Percentiles rank a stretch among this genome's conserved stretches.
Evolutionary conservation across 2,797 vertebrate species (phyloP).

Genomic region (Crax fasciolata): DNA sequence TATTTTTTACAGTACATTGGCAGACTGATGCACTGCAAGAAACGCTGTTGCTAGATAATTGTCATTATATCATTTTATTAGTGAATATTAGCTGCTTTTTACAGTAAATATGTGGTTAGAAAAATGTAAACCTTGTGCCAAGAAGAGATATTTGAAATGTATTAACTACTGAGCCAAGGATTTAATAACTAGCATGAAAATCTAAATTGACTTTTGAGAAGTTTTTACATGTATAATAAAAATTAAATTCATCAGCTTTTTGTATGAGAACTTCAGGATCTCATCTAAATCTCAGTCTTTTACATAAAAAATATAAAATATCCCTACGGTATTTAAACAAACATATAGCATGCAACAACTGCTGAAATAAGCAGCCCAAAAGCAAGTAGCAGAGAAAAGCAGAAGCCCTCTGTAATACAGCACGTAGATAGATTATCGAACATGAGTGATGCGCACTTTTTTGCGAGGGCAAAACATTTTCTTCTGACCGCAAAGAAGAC

Average conservation of each 20-base stretch:
- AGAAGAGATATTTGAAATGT: slow-evolving; percentile 34
- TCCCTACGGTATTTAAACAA: background rate
- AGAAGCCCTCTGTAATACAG: background rate
- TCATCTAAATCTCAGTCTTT: background rate
- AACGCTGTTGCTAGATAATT: slow-evolving; percentile 18
- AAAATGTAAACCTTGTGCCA: slow-evolving; percentile 45
- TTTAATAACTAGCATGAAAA: slow-evolving; percentile 25
- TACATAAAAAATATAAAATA: background rate
- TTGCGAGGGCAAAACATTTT: slow-evolving; percentile 24
- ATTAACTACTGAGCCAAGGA: background rate
- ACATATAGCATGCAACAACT: background rate
- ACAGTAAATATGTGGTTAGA: slow-evolving; percentile 33
- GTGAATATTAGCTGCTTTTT: slow-evolving; percentile 25
- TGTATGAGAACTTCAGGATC: background rate
- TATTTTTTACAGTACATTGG: background rate
- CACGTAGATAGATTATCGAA: slow-evolving; percentile 34
- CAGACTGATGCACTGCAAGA: background rate
- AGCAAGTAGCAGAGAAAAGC: slow-evolving; percentile 23
- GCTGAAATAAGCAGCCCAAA: background rate
- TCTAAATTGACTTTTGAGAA: slow-evolving; percentile 13
- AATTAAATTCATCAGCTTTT: slow-evolving; percentile 8
- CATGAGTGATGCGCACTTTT: background rate
- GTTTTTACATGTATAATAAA: slow-evolving; percentile 19
- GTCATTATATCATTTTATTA: slow-evolving; percentile 12
- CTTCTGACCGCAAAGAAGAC: slow-evolving; percentile 37